These are phyloP conservation scores for Strongylocentrotus purpuratus DNA, from an alignment of 35 echinoderm and acorn worm genomes.

Conservation along the genomic window DNA sequence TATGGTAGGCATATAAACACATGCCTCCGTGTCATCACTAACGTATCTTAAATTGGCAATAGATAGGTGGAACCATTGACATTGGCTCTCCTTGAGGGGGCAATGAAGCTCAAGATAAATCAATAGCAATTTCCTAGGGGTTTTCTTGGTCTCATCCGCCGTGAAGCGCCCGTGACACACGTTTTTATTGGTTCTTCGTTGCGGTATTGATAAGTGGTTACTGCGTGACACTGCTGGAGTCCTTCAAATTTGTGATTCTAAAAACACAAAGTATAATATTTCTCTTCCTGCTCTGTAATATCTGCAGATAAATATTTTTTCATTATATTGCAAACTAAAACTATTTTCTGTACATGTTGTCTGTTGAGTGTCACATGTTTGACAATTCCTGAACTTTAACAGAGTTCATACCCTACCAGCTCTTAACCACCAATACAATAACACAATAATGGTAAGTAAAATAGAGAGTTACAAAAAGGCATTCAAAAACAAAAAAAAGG, in stretches of 20 bases:
- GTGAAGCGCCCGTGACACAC: neutral
- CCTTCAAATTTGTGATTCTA: slow-evolving; percentile 3
- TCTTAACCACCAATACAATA: too few relatives aligned
- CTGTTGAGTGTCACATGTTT: too few relatives aligned
- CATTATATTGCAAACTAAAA: too few relatives aligned
- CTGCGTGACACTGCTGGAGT: neutral
- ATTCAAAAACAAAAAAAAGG: too few relatives aligned
- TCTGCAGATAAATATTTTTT: too few relatives aligned
- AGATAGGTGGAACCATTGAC: neutral
- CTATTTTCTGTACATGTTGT: too few relatives aligned
- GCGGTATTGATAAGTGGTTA: neutral
- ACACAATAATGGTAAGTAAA: too few relatives aligned
- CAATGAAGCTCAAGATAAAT: slow-evolving; percentile 11
- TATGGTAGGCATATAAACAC: neutral
- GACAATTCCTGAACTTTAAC: too few relatives aligned
- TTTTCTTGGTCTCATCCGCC: neutral
- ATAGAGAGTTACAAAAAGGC: too few relatives aligned
- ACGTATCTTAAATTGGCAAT: neutral
- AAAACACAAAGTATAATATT: neutral
- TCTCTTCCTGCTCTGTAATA: neutral
- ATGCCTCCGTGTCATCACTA: neutral
- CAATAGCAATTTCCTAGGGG: neutral
- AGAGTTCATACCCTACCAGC: too few relatives aligned
- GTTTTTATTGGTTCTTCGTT: neutral
- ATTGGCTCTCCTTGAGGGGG: neutral